Base-by-base conservation (phyloP, 2,888 invertebrate species). In the Cecidostiba fungosa region DNA sequence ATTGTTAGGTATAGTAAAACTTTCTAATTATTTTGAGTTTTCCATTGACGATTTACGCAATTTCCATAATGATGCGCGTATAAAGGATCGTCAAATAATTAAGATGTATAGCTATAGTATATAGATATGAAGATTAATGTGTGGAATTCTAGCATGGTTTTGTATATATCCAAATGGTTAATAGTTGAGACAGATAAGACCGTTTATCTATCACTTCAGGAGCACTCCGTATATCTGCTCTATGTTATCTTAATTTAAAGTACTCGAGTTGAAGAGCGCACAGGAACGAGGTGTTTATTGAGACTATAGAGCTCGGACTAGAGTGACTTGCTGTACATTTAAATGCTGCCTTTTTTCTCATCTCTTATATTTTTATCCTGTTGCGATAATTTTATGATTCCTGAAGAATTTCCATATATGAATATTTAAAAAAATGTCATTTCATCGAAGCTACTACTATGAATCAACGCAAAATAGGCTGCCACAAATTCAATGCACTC, bases 161-260 rank as follows among this genome's bases (percentile, higher is more conserved):
- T 8, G 23, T 10, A 26, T 23, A 50, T 16, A 66, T 66, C 66
- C 6, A 23, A 72, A 72, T 39, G 8, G 23, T 72, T 72, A 39
- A n/a, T 43, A 72, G 32, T n/a, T 43, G 32, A 36, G 59, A 36
- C 36, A 70, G 36, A 70, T 39, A 70, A 70, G 14, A 36, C 2
- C 36, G 36, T 70, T 70, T 36, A 70, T 70, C 36, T 70, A 36
- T 36, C 72, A 39, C 1, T 23, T 72, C 39, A 66, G 32, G 39
- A 72, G 23, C 2, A 12, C 72, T 72, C n/a, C 72, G 12, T 39
- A 43, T 59, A 39, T 43, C 39, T 23, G 23, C 72, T 32, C 39
- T 39, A 2, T 72, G 72, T 72, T 72, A 72, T 72, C 39, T 39
- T 72, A 43, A 36, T 72, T 43, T 19, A 12, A 72, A 72, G 72